Conservation (phyloP, 2,797 vertebrate species). For the Pteronotus mesoamericanus region DNA sequence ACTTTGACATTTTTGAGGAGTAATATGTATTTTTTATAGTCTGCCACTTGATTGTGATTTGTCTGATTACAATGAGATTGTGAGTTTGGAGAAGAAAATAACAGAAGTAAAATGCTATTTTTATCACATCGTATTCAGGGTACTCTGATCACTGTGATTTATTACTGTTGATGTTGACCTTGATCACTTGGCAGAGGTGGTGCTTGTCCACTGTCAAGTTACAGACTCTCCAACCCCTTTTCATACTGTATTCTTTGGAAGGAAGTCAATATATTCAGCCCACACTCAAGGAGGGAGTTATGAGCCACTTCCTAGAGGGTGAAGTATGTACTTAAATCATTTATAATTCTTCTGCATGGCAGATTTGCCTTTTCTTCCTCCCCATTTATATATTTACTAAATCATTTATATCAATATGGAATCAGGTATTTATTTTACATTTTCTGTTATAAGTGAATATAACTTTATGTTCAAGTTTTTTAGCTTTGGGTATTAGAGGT, state of each 20-base stretch:
- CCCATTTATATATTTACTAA: too few relatives aligned
- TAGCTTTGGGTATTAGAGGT: background rate
- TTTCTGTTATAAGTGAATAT: background rate
- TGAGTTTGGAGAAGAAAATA: background rate
- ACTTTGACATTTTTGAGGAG: background rate
- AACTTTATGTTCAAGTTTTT: background rate
- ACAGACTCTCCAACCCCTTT: background rate
- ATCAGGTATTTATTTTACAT: background rate
- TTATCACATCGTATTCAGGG: background rate
- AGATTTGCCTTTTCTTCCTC: too few relatives aligned
- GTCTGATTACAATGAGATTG: background rate
- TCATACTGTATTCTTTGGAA: background rate
- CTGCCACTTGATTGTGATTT: background rate
- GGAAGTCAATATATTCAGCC: background rate
- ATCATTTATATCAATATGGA: too few relatives aligned
- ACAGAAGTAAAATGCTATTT: background rate
- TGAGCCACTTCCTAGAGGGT: background rate
- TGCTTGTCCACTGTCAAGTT: background rate
- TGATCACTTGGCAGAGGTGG: background rate
- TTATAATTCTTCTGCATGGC: too few relatives aligned
- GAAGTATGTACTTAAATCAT: background rate
- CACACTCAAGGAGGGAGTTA: background rate
- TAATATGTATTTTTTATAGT: background rate
- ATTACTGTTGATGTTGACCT: too few relatives aligned
- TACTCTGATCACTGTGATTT: background rate